Conservation (phyloP, 2,113 vertebrate genomes). For the Anolis carolinensis region DNA sequence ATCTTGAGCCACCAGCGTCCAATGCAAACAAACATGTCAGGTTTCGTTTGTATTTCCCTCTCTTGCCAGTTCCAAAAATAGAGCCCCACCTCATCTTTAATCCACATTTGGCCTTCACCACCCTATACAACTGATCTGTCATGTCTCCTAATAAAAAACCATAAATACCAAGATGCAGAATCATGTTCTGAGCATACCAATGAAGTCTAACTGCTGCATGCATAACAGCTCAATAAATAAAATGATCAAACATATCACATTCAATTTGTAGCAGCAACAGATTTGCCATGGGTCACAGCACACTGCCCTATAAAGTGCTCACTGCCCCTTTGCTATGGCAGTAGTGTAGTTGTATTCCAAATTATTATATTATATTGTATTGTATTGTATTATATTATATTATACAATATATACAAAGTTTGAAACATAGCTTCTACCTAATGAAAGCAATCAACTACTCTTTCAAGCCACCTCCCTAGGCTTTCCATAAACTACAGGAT, state of each 20-base stretch:
- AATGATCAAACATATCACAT: not conserved
- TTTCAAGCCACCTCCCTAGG: not conserved
- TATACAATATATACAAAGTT: too few species aligned
- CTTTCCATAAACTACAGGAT: too few species aligned
- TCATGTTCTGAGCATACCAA: not conserved
- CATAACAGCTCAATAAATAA: not conserved
- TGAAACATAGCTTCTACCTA: not conserved
- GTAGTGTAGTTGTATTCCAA: not conserved
- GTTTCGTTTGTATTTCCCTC: not conserved
- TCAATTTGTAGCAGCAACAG: not conserved
- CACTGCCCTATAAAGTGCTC: not conserved
- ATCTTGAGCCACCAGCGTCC: too few species aligned
- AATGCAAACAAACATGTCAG: not conserved
- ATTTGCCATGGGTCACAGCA: not conserved
- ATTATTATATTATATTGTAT: too few species aligned
- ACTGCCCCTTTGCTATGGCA: not conserved
- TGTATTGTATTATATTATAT: too few species aligned
- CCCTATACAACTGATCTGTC: not conserved
- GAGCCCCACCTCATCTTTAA: not conserved
- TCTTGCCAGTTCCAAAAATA: not conserved
- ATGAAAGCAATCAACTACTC: not conserved
- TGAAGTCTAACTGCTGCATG: not conserved
- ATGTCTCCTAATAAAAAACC: slow-evolving; percentile 19
- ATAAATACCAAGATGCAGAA: slow-evolving; percentile 10
- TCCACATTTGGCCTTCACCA: too few species aligned